Evolutionary conservation across 1,140 invertebrate species (phyloP).

Genomic region (Drosophila lacteicornis): DNA sequence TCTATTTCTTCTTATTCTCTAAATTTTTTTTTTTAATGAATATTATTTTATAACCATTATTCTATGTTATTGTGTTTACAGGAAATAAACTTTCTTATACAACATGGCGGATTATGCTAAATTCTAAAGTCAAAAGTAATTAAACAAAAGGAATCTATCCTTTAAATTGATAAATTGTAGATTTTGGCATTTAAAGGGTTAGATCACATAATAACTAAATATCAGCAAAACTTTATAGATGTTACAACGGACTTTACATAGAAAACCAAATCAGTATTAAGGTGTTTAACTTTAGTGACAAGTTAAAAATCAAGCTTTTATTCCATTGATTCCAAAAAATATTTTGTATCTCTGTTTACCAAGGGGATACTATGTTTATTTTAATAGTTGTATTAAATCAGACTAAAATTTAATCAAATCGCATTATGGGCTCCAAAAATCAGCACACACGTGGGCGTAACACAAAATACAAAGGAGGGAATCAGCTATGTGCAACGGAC

Average conservation of each 20-base stretch:
- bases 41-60: no score
- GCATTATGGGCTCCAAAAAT: neutral
- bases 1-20: no score
- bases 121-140: no score
- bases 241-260: neutral
- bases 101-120: no score
- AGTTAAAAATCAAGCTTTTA: neutral
- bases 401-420: neutral
- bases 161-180: no score
- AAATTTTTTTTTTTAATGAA: no score
- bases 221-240: neutral
- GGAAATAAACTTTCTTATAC: no score
- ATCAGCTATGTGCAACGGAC: slow-evolving; percentile 6
- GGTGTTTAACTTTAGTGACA: neutral
- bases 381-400: neutral
- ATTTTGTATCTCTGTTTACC: no score
- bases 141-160: no score
- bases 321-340: neutral
- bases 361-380: neutral
- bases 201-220: no score
- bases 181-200: neutral
- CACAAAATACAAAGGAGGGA: slow-evolving; percentile 1
- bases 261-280: neutral
- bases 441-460: neutral
- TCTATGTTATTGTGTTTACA: no score